These are phyloP conservation scores for Mythimna ferrago DNA, from an alignment of 2,888 invertebrate species.

Conservation along the genomic window DNA sequence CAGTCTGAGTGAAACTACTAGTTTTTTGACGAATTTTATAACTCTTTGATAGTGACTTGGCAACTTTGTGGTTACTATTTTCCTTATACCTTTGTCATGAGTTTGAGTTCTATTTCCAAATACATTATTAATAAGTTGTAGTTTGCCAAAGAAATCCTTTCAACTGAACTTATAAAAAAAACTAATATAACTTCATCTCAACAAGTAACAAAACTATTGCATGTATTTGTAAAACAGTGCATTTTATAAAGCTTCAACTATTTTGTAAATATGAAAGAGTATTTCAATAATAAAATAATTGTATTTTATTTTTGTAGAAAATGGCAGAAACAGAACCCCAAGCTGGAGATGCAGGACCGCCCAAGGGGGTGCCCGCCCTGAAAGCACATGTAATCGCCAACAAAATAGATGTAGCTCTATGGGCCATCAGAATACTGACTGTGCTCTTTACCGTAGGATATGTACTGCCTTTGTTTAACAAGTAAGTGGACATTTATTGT, in stretches of 20 bases:
- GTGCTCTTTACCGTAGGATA: slow-evolving; percentile 96
- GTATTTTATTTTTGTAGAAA: slow-evolving; percentile 66
- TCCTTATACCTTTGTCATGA: slow-evolving; percentile 15
- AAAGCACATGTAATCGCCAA: slow-evolving; percentile 94
- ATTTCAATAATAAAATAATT: background rate
- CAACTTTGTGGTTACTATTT: slow-evolving; percentile 33
- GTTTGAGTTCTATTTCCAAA: background rate
- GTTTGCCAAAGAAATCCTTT: too few relatives aligned
- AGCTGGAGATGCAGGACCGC: slow-evolving; percentile 84
- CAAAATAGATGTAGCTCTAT: slow-evolving; percentile 96
- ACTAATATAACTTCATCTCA: too few relatives aligned
- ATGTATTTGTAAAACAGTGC: background rate
- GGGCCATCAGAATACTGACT: slow-evolving; percentile 96
- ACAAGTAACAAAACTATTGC: background rate
- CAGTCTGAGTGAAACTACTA: slow-evolving; percentile 32
- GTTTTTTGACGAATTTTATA: slow-evolving; percentile 31
- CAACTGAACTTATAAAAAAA: too few relatives aligned
- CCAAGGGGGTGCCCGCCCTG: slow-evolving; percentile 92
- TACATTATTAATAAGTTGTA: background rate
- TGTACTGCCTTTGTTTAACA: slow-evolving; percentile 95
- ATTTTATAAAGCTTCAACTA: background rate
- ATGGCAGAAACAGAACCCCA: slow-evolving; percentile 83
- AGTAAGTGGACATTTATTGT: slow-evolving; percentile 91
- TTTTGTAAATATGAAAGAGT: background rate
- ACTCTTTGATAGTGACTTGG: slow-evolving; percentile 28